phyloP scores from a whole-genome alignment of 2,888 invertebrate species.

The Pandemis heparana region DNA sequence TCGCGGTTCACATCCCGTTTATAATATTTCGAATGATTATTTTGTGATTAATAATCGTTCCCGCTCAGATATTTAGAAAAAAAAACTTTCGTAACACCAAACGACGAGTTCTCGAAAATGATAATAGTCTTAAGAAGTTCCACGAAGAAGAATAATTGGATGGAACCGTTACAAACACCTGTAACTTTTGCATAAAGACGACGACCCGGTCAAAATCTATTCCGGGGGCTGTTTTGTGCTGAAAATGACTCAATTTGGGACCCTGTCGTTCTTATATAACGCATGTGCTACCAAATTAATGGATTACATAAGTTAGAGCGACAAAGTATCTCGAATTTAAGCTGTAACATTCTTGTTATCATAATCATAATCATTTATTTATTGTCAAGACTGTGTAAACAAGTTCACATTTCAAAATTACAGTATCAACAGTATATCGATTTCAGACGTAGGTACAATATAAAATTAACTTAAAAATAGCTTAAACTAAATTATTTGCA shows the following conservation, averaged over 20 bases:
- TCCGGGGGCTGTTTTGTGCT: conserved; percentile 8
- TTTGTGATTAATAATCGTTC: too few relatives aligned
- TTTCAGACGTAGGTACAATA: too few relatives aligned
- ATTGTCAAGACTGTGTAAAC: too few relatives aligned
- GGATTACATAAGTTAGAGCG: background rate
- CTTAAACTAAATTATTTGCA: too few relatives aligned
- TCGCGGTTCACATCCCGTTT: too few relatives aligned
- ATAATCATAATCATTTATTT: too few relatives aligned
- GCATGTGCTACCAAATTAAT: background rate
- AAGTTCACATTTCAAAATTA: too few relatives aligned
- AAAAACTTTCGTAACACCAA: background rate
- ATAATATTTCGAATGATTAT: too few relatives aligned
- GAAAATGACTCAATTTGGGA: background rate
- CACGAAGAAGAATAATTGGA: conserved; percentile 39
- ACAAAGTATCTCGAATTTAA: background rate
- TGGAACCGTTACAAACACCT: conserved; percentile 33
- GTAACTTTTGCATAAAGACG: conserved; percentile 35
- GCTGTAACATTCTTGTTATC: background rate
- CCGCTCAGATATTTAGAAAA: background rate
- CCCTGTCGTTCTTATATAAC: conserved; percentile 11
- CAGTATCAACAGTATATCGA: too few relatives aligned
- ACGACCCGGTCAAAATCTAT: conserved; percentile 31
- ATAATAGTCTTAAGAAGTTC: conserved; percentile 38
- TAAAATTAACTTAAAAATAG: too few relatives aligned
- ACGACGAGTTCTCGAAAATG: conserved; percentile 11